Base-by-base conservation (phyloP, 2,888 invertebrate species). In the Sarcophaga caerulescens region DNA sequence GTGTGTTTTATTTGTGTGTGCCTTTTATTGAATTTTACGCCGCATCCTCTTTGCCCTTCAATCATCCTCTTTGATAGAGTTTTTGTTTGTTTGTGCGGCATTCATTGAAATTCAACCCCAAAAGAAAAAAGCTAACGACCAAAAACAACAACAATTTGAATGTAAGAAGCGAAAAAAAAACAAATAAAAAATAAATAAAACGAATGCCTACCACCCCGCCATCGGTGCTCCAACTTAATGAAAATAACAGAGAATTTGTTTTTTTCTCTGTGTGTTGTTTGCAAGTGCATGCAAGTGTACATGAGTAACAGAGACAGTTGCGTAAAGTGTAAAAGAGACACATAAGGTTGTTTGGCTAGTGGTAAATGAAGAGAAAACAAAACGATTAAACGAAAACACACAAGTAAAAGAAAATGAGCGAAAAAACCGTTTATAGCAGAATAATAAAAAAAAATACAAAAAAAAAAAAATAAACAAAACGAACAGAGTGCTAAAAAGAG, bases 41-140 rank as follows among this genome's bases (percentile, higher is more conserved):
- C 81, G 84, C 84, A 86, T 86, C 75, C 86, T 84, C 86, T 81
- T 84, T 86, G 84, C 86, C 84, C 81, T 86, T 86, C 86, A 86
- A 75, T 84, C 86, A 79, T 84, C 68, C 86, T 84, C 77, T 79
- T 84, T 62, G 21, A 17, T 66, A 62, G 19, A 60, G 68, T 74
- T 76, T 70, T 81, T 84, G 60, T 82, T 85, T 85, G 69, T 82
- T 85, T 85, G 35, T 35, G 84, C 85, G 80, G 82, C 85, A 62
- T 87, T 69, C 79, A 82, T 81, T 85, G 87, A 85, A 87, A 82
- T 87, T 87, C 87, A 87, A 87, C 87, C 87, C 87, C 87, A 87
- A 78, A 83, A 84, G 23, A 66, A 59, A 66, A 62, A 73, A 76
- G 66, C 66, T 11, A 65, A 17, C 25, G 66, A 52, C 52, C 12